Percentiles rank a stretch among this genome's conserved stretches.
These are phyloP conservation scores for Pseudonaja textilis DNA, from an alignment of 2,113 vertebrate genomes.

Conservation along the genomic window DNA sequence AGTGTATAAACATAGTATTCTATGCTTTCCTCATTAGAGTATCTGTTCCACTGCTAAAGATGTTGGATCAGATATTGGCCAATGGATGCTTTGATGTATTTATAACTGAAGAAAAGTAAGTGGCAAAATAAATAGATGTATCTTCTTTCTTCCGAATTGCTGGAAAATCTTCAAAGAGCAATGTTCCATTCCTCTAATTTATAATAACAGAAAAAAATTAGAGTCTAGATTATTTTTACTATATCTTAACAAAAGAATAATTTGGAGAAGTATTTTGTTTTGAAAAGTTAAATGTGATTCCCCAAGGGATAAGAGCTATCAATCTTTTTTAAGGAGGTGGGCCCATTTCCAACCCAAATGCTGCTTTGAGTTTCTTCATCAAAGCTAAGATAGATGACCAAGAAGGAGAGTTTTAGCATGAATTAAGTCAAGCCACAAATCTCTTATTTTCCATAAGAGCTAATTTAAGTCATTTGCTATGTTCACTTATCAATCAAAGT, in stretches of 20 bases:
- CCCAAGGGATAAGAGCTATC: not conserved
- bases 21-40: constrained; percentile 73
- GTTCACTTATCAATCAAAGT: not conserved
- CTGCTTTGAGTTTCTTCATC: not conserved
- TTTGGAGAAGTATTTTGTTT: not conserved
- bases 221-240: not conserved
- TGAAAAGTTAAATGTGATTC: not conserved
- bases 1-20: constrained; percentile 21
- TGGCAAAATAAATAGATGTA: not conserved
- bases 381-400: not conserved
- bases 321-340: not conserved
- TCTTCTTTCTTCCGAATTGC: not conserved
- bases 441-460: not conserved
- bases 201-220: not conserved
- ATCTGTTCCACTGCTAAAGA: constrained; percentile 85
- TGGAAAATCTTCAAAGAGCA: not conserved
- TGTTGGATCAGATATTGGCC: constrained; percentile 87
- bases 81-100: constrained; percentile 86
- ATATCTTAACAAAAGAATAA: not conserved
- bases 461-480: not conserved
- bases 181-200: not conserved
- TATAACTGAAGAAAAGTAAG: constrained; percentile 80
- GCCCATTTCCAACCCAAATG: not conserved
- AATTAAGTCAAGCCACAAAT: not conserved
- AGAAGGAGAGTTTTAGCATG: not conserved